A percentile compares a stretch with the other conserved stretches of the same genome.
These are phyloP conservation scores for Anisognathus igniventris DNA, from an alignment of 2,797 vertebrate genomes.

Conservation along the genomic window DNA sequence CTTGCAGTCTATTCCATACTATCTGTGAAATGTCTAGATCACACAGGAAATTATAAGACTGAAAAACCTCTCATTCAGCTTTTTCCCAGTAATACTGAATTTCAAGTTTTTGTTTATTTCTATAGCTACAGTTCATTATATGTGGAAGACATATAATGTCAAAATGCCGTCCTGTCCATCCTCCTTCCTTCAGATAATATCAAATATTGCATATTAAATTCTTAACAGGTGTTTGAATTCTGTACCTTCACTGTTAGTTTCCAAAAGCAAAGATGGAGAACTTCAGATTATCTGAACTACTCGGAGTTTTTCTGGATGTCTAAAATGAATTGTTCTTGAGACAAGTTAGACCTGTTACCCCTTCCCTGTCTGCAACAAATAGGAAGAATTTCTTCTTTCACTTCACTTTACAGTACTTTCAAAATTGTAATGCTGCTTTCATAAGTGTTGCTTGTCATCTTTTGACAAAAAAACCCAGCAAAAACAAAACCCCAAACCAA, in stretches of 20 bases:
- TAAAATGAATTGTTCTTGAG: not conserved
- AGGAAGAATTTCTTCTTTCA: not conserved
- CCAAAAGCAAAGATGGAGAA: not conserved
- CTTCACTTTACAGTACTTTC: not conserved
- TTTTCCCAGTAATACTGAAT: not conserved
- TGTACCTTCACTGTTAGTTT: not conserved
- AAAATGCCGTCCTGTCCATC: not conserved
- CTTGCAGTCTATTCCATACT: not conserved
- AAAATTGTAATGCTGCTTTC: not conserved
- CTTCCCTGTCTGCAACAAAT: not conserved
- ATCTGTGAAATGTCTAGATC: not conserved
- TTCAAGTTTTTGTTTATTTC: not conserved
- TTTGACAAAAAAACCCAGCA: not conserved
- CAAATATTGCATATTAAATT: not conserved
- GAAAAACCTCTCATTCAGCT: not conserved
- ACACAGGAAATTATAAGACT: not conserved
- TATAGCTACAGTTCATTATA: not conserved
- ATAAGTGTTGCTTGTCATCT: not conserved
- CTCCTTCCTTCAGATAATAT: not conserved
- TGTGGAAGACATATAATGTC: not conserved
- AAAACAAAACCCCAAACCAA: not conserved
- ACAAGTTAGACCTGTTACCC: not conserved
- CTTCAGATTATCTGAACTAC: not conserved
- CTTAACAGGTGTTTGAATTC: not conserved
- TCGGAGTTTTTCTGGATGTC: not conserved